phyloP scores from a whole-genome alignment of 2,888 invertebrate genomes.

The Anticlea derivata region DNA sequence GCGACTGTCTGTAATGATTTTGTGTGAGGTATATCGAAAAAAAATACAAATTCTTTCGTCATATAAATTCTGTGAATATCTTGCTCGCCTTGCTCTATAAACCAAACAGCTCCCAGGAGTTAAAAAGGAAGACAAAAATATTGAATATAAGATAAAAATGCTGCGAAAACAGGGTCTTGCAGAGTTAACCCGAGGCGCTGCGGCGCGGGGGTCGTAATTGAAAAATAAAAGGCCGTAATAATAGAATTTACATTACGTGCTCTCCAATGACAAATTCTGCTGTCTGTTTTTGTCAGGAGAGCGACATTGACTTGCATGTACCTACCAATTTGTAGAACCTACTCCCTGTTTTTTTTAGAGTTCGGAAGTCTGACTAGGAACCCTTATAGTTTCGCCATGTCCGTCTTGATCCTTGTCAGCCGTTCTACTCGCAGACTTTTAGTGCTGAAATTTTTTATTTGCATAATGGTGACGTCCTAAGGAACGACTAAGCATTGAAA shows the following conservation, averaged over 20 bases:
- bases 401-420: too few relatives aligned
- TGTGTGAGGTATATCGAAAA: neutral
- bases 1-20: too few relatives aligned
- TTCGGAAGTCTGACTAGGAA: too few relatives aligned
- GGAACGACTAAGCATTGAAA: too few relatives aligned
- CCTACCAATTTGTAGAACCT: slow-evolving; percentile 47
- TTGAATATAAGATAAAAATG: slow-evolving; percentile 43
- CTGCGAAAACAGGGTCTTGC: slow-evolving; percentile 53
- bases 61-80: neutral
- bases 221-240: slow-evolving; percentile 83
- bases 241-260: slow-evolving; percentile 83
- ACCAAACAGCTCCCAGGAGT: slow-evolving; percentile 20
- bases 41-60: too few relatives aligned
- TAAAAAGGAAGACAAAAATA: slow-evolving; percentile 26
- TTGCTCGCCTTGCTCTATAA: slow-evolving; percentile 3
- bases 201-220: slow-evolving; percentile 76
- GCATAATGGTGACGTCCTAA: too few relatives aligned
- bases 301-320: slow-evolving; percentile 60
- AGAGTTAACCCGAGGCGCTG: slow-evolving; percentile 73
- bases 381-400: too few relatives aligned
- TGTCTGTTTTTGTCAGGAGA: slow-evolving; percentile 78
- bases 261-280: slow-evolving; percentile 78
- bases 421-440: too few relatives aligned
- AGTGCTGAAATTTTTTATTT: too few relatives aligned
- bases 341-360: slow-evolving; percentile 41